Percentiles rank a stretch among this genome's conserved stretches.
Conservation (phyloP, 2,797 vertebrate species). For the Sylvilagus floridanus region DNA sequence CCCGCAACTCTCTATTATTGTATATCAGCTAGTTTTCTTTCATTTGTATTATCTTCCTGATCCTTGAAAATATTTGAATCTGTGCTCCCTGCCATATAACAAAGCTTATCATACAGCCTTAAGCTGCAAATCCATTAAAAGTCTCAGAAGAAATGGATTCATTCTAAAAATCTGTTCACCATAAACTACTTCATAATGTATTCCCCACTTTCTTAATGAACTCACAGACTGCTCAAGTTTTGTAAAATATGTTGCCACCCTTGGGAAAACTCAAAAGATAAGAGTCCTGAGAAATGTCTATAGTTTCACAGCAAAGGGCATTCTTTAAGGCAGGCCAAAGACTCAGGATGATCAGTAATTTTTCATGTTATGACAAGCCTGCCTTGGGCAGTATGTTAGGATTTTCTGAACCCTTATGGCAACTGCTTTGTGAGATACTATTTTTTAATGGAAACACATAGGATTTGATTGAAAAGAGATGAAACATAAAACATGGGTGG, state of each 20-base stretch:
- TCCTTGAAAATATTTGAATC: not conserved
- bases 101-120: not conserved
- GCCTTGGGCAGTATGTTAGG: not conserved
- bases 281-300: not conserved
- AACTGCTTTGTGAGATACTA: not conserved
- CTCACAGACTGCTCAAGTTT: not conserved
- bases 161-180: conserved; percentile 15
- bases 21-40: not conserved
- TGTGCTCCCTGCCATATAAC: not conserved
- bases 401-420: not conserved
- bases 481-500: not conserved
- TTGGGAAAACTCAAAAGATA: not conserved
- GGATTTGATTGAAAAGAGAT: conserved; percentile 47
- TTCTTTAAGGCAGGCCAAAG: not conserved
- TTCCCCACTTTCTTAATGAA: not conserved
- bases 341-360: not conserved
- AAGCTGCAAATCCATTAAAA: not conserved
- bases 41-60: not conserved
- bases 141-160: not conserved
- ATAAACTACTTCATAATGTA: not conserved
- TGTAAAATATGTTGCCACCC: not conserved
- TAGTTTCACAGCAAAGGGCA: not conserved
- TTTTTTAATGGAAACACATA: not conserved
- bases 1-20: not conserved
- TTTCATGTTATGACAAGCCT: conserved; percentile 38